A percentile compares a stretch with the other conserved stretches of the same genome.
These are phyloP conservation scores for Coronaproctus castanopsis DNA, from an alignment of 2,888 invertebrate species.

Conservation along the genomic window DNA sequence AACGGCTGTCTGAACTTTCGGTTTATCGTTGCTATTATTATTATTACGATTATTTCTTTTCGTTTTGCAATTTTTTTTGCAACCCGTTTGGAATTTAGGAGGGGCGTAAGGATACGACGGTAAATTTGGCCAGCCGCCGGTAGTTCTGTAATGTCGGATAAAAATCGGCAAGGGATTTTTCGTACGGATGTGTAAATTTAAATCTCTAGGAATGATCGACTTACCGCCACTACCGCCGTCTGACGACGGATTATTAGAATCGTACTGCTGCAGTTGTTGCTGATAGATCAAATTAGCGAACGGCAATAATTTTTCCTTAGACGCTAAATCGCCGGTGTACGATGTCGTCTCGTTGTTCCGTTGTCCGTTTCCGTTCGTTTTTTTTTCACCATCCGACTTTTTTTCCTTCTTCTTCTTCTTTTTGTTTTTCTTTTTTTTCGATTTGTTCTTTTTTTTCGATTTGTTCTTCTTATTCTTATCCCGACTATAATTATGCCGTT, in stretches of 20 bases:
- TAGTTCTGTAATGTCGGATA: neutral
- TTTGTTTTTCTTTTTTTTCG: neutral
- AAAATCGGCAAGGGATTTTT: neutral
- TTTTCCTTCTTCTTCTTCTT: neutral
- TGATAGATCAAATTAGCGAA: neutral
- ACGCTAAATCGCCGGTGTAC: neutral
- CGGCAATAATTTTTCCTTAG: neutral
- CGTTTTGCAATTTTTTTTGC: neutral
- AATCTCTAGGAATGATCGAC: neutral
- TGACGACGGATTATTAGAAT: neutral
- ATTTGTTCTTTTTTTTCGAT: neutral
- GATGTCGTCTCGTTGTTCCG: neutral
- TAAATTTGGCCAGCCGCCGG: neutral
- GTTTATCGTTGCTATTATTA: neutral
- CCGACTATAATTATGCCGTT: neutral
- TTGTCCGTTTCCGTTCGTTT: neutral
- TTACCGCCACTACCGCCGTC: neutral
- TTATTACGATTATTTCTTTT: neutral
- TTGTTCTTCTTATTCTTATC: neutral
- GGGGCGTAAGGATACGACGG: neutral
- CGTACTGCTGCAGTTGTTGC: too few species aligned
- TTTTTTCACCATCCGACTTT: neutral
- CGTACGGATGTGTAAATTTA: neutral
- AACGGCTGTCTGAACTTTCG: neutral
- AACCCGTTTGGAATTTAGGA: neutral